phyloP scores from a whole-genome alignment of 2,888 invertebrate species.

The Plebejus anna region DNA sequence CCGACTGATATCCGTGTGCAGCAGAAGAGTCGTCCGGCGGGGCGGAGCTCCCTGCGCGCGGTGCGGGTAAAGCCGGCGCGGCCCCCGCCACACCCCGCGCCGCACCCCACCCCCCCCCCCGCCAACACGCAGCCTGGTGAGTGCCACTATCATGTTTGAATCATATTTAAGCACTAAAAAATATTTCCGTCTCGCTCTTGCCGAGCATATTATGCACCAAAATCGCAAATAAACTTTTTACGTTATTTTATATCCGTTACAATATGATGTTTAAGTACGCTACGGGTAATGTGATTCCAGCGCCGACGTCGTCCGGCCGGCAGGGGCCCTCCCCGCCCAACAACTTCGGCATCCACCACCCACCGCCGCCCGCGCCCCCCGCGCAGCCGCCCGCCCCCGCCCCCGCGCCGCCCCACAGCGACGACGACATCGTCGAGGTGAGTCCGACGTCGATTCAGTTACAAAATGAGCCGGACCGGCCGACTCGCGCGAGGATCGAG shows the following conservation, averaged over 20 bases:
- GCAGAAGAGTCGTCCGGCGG: constrained; percentile 48
- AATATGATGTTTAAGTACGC: neutral
- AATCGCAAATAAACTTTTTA: too few species aligned
- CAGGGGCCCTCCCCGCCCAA: constrained; percentile 40
- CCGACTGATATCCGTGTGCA: constrained; percentile 31
- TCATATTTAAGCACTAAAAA: neutral
- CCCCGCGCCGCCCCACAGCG: constrained; percentile 49
- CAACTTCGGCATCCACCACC: constrained; percentile 67
- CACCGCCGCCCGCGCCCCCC: constrained; percentile 50
- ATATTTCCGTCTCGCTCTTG: neutral
- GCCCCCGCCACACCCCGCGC: constrained; percentile 39
- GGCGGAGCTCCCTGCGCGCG: constrained; percentile 74
- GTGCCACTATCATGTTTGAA: constrained; percentile 36
- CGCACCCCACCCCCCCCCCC: neutral
- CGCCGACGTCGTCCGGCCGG: constrained; percentile 39
- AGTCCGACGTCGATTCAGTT: neutral
- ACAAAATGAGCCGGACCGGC: neutral
- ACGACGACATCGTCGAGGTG: constrained; percentile 70
- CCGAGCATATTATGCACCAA: neutral
- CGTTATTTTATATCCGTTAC: neutral
- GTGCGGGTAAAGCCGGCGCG: constrained; percentile 82
- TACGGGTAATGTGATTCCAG: neutral
- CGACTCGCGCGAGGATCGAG: too few species aligned
- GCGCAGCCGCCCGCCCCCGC: constrained; percentile 65
- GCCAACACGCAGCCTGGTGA: constrained; percentile 46